Conservation (phyloP, 2,797 vertebrate genomes). For the Cetoscarus ocellatus region DNA sequence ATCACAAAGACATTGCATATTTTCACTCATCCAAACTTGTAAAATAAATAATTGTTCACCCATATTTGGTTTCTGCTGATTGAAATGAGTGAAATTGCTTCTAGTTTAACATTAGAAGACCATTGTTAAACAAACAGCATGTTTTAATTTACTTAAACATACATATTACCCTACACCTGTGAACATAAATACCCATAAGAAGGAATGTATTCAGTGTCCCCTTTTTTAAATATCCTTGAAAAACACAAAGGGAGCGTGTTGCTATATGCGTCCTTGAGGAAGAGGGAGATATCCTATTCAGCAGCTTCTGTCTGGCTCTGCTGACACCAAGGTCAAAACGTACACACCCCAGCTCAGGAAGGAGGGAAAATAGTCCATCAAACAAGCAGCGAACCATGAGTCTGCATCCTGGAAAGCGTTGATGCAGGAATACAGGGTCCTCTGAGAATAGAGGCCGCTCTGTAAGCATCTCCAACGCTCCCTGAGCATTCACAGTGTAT, state of each 20-base stretch:
- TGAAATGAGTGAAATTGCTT: too few species aligned
- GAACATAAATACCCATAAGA: neutral
- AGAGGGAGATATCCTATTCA: constrained; percentile 65
- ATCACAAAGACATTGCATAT: too few species aligned
- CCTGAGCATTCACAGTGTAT: constrained; percentile 36
- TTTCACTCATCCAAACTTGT: too few species aligned
- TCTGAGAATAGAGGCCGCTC: constrained; percentile 68
- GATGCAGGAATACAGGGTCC: constrained; percentile 72
- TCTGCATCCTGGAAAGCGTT: constrained; percentile 71
- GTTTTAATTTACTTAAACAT: neutral
- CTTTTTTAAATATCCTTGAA: constrained; percentile 8
- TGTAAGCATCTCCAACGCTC: constrained; percentile 63
- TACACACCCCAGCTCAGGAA: constrained; percentile 42
- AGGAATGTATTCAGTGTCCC: neutral
- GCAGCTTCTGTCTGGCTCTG: constrained; percentile 73
- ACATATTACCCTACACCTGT: neutral
- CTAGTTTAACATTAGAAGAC: too few species aligned
- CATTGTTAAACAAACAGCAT: neutral
- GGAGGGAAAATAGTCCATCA: constrained; percentile 72
- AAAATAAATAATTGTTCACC: too few species aligned
- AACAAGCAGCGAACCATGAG: constrained; percentile 55
- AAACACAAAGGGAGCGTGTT: constrained; percentile 19
- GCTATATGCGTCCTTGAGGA: constrained; percentile 56
- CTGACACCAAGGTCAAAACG: constrained; percentile 78
- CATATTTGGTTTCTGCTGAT: too few species aligned